phyloP scores from a whole-genome alignment of 2,888 invertebrate species.

The Sturmia bella region DNA sequence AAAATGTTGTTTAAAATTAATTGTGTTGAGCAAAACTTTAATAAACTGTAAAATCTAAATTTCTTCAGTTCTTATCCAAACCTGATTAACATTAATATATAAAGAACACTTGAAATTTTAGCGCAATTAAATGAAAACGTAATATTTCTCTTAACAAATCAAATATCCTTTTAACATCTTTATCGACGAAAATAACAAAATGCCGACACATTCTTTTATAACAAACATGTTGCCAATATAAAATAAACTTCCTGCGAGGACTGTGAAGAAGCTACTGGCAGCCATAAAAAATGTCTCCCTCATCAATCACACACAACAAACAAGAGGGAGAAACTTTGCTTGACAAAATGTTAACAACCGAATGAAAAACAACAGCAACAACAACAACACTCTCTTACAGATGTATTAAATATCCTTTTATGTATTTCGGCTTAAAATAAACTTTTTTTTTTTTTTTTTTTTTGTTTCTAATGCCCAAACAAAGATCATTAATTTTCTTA shows the following conservation, averaged over 20 bases:
- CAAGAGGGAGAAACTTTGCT: not conserved
- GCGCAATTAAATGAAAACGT: too few relatives aligned
- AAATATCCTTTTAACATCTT: too few relatives aligned
- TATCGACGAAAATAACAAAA: not conserved
- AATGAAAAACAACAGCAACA: not conserved
- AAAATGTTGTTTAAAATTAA: too few relatives aligned
- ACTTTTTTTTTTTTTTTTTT: not conserved
- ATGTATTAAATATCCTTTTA: conserved; percentile 36
- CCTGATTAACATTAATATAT: too few relatives aligned
- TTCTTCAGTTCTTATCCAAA: too few relatives aligned
- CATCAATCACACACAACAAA: conserved; percentile 31
- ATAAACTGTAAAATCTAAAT: too few relatives aligned
- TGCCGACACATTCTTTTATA: not conserved
- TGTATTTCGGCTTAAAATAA: not conserved
- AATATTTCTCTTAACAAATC: too few relatives aligned
- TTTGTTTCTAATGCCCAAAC: not conserved
- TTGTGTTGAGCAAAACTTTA: too few relatives aligned
- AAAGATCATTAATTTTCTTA: conserved; percentile 26
- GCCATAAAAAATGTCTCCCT: not conserved
- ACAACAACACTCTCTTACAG: not conserved
- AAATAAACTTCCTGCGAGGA: not conserved
- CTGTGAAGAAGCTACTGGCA: not conserved
- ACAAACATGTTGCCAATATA: conserved; percentile 9
- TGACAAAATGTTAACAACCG: conserved; percentile 7
- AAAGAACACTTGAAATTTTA: too few relatives aligned